Base-by-base conservation (phyloP, 2,113 vertebrate genomes). In the Ciconia stormi region DNA sequence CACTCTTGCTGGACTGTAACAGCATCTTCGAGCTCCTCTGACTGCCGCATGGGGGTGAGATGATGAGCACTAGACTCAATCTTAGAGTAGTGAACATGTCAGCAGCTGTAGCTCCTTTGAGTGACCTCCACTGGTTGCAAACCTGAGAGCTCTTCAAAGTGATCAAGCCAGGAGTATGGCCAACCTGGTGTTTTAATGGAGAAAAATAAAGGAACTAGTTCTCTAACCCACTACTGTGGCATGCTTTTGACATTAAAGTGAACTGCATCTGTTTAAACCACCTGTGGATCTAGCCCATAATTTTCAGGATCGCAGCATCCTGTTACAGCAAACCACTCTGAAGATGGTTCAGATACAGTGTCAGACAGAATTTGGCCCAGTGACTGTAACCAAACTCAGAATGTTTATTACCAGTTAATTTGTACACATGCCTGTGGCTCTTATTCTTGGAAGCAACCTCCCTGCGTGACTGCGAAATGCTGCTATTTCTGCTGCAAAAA, bases 361-460 rank as follows among this genome's bases (percentile, higher is more conserved):
- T 95, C 78, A 82, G 82, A 93, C 16, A 79, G 66, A 65, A 87
- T 82, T 90, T 90, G 92, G 66, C 82, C 70, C 46, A 58, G 84
- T 53, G 71, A 53, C 62, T 85, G 78, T 91, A 90, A 91, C 95
- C 58, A 16, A 94, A 95, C 73, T 91, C 84, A 93, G 70, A 82
- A 94, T 93, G 81, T 94, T 96, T 96, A 90, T 95, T 91, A 58
- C 58, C 36, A 69, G 56, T 85, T 94, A 94, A 94, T 95, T 94
- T 85, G 56, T 94, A 73, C 82, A 42, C 84, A 96, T 96, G 87
- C 92, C 90, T 96, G 96, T 96, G 95, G 93, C 79, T 96, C 85
- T 93, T 93, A 56, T 93, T 96, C 82, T 93, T 96, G 93, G 93
- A 93, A 96, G 80, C 62, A 85, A 34, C 30, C 49, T 91, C 82